phyloP scores from a whole-genome alignment of 2,888 invertebrate genomes.

The Nebria salina region DNA sequence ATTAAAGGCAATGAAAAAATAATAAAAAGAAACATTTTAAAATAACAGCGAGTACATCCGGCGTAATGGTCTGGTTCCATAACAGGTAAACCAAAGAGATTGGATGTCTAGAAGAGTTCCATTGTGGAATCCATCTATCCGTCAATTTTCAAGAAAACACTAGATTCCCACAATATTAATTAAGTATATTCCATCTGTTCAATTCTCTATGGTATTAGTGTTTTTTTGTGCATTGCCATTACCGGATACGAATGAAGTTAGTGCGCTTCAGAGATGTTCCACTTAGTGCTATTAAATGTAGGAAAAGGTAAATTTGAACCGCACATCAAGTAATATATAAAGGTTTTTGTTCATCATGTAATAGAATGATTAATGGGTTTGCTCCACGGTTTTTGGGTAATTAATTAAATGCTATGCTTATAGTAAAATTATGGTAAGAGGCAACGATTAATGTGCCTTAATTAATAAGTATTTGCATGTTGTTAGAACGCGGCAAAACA shows the following conservation, averaged over 20 bases:
- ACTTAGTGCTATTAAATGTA: constrained; percentile 35
- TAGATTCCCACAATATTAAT: background rate
- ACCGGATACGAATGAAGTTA: constrained; percentile 31
- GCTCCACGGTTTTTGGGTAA: constrained; percentile 20
- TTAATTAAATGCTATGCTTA: constrained; percentile 42
- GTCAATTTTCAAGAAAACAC: background rate
- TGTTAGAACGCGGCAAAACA: constrained; percentile 2
- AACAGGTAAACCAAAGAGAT: background rate
- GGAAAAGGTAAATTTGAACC: constrained; percentile 18
- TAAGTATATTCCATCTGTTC: background rate
- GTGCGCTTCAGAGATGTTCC: constrained; percentile 23
- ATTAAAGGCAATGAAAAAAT: constrained; percentile 6
- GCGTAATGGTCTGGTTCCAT: constrained; percentile 17
- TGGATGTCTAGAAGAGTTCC: background rate
- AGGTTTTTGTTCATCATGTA: constrained; percentile 24
- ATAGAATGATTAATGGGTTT: constrained; percentile 31
- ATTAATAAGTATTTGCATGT: constrained; percentile 40
- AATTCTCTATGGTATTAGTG: background rate
- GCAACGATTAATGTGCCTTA: constrained; percentile 37
- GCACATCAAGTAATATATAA: background rate
- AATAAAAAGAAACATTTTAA: constrained; percentile 12
- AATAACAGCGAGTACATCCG: constrained; percentile 28
- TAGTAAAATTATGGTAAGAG: constrained; percentile 37
- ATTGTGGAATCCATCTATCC: too few relatives aligned
- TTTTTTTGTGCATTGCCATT: constrained; percentile 5